Evolutionary conservation across 2,888 invertebrate genomes (phyloP), one percentile per base, ranked within the genome.

Genomic region (Artemia sinica): DNA sequence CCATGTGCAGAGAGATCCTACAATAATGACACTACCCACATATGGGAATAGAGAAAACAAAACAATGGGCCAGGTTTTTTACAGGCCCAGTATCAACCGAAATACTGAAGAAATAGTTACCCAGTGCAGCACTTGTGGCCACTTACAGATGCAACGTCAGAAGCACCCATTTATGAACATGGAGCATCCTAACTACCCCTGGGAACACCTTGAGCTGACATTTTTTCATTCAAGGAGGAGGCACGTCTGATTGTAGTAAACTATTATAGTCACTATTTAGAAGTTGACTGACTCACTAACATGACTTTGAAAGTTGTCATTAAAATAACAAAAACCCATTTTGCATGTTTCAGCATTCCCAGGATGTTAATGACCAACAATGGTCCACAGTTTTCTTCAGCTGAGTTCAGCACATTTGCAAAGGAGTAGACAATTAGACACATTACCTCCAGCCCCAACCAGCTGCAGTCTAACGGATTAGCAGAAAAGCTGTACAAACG

Each of bases 21-120:
- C 50, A 69, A 14, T 52, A 73, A 9, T 72, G 72, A 2, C 74
- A 74, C 66, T 50, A 67, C 28, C 71, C 73, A 5, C 73, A 74
- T 65, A 72, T 72, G 67, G 73, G 73, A 12, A 71, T 72, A 10
- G 69, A 49, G 41, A 70, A 71, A 41, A 74, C 72, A 13, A 72
- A 73, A 67, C 68, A 69, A 1, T 68, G 72, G 8, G 66, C 73
- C 10, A 68, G 72, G 18, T 71, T 66, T 71, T 71, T 10, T 74
- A 70, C 73, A 74, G 74, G 69, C 71, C 70, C 8, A 67, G 72
- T 10, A 72, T 73, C 12, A 70, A 72, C 58, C 48, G n/a, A n/a
- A 28, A 51, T 13, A 71, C 66, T 8, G 66, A 67, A 48, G 68
- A 28, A 28, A 28, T 28, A 4, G 4, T 28, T 4, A 28, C 2